Percentiles rank a stretch among this genome's conserved stretches.
These are phyloP conservation scores for Oreotrochilus melanogaster DNA, from an alignment of 2,113 vertebrate species.

Conservation along the genomic window DNA sequence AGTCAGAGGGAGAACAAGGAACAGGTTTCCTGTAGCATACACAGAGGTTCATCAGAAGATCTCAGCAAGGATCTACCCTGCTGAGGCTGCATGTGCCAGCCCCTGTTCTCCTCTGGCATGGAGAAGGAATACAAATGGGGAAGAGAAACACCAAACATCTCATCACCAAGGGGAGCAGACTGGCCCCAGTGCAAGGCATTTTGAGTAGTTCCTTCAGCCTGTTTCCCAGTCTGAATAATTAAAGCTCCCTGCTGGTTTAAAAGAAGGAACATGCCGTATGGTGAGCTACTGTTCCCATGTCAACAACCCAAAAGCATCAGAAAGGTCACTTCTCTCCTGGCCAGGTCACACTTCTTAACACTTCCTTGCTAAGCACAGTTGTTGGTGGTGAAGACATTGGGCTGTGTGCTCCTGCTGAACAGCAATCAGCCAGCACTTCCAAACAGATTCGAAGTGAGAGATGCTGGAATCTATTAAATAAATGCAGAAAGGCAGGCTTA, in stretches of 20 bases:
- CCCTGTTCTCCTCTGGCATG: fast-evolving
- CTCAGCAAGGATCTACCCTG: neutral
- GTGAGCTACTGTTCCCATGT: conserved; percentile 14
- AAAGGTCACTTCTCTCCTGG: neutral
- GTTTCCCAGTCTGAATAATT: neutral
- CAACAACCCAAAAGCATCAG: conserved; percentile 1
- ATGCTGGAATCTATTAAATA: neutral
- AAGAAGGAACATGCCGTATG: neutral
- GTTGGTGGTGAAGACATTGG: fast-evolving
- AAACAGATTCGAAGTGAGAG: neutral
- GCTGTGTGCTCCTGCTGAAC: neutral
- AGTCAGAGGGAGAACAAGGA: neutral
- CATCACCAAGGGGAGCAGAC: neutral
- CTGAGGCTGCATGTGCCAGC: neutral
- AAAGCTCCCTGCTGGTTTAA: neutral
- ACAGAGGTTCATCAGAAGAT: neutral
- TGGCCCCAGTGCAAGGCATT: neutral
- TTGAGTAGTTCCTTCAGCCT: neutral
- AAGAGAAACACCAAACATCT: neutral
- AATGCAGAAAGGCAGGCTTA: neutral
- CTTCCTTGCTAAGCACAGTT: neutral
- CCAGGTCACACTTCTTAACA: neutral
- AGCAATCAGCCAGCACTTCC: neutral
- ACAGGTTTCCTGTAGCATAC: neutral
- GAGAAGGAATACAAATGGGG: neutral